phyloP scores from a whole-genome alignment of 2,888 invertebrate genomes.

The Protophormia terraenovae region DNA sequence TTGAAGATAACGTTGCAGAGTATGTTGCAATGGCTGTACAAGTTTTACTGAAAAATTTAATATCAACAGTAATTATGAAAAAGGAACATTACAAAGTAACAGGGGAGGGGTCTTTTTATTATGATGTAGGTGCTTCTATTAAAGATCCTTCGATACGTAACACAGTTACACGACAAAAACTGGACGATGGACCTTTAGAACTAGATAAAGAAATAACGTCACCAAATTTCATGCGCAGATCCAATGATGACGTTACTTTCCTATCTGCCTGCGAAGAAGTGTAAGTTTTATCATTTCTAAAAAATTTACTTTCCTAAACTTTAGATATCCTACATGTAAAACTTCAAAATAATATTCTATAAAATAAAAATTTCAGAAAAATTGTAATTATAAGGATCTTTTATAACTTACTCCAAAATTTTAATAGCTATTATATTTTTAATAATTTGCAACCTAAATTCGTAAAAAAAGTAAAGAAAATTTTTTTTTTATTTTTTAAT shows the following conservation, averaged over 20 bases:
- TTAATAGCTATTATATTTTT: too few species aligned
- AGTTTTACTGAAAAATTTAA: slow-evolving; percentile 90
- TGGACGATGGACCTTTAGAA: slow-evolving; percentile 83
- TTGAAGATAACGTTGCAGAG: slow-evolving; percentile 91
- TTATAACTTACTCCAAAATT: too few species aligned
- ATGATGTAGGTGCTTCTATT: slow-evolving; percentile 89
- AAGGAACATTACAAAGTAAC: slow-evolving; percentile 90
- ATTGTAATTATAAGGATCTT: too few species aligned
- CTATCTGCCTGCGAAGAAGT: slow-evolving; percentile 86
- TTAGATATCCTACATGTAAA: too few species aligned
- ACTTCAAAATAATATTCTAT: too few species aligned
- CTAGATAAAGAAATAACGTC: slow-evolving; percentile 85
- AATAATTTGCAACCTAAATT: too few species aligned
- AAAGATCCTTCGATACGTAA: slow-evolving; percentile 92
- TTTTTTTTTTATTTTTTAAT: too few species aligned
- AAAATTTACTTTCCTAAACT: neutral
- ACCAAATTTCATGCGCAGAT: slow-evolving; percentile 86
- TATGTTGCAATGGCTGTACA: slow-evolving; percentile 91
- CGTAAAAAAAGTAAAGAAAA: too few species aligned
- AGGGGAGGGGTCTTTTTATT: slow-evolving; percentile 87
- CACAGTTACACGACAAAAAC: slow-evolving; percentile 85
- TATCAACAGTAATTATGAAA: slow-evolving; percentile 89
- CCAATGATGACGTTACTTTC: slow-evolving; percentile 90
- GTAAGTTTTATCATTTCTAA: slow-evolving; percentile 71
- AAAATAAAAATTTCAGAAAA: too few species aligned